Evolutionary conservation across 2,888 invertebrate species (phyloP), one percentile per base, ranked within the genome.

Genomic region (Orthosia gracilis): DNA sequence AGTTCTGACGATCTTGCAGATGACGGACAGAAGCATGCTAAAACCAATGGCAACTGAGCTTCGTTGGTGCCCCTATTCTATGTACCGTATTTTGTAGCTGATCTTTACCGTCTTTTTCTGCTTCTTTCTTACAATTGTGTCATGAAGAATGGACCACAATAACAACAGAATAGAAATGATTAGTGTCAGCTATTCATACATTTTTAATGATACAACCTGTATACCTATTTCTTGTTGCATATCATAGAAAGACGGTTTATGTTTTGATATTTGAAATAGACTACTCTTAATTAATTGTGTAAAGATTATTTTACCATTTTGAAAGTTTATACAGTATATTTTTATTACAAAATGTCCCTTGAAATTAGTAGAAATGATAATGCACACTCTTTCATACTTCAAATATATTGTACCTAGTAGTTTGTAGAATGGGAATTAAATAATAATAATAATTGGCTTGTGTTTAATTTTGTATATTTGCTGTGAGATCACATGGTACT

Each of bases 211-310:
- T 54, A 66, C 12, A 21, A 3, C 4, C 11, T 65, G 23, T 26
- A 57, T 21, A 7, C 40, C 54, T 40, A 40, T 9, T 63, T 67
- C 13, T 17, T 47, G 18, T 50, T 49, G 69, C 80, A 62, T 58
- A 69, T 59, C n/a, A 66, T 50, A 52, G 7, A 31, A 5, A 31
- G 40, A 9, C 1, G 40, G 40, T 40, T 40, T 40, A 40, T 9
- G 9, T 40, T 40, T 9, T 40, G 7, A 40, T 9, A 40, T 40
- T 7, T 40, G 40, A 40, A 4, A 9, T 31, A 31, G 31, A 31
- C 31, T 31, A 31, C 31, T 40, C 40, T 40, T 9, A 40, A 4
- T 1, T 31, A 40, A 40, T 40, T 40, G 40, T 40, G 7, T 40
- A 40, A 40, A 40, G 40, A 40, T 40, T 40, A 40, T 40, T 40